A percentile compares a stretch with the other conserved stretches of the same genome.
These are phyloP conservation scores for Cyrtonyx montezumae DNA, from an alignment of 2,113 vertebrate genomes.

Conservation along the genomic window DNA sequence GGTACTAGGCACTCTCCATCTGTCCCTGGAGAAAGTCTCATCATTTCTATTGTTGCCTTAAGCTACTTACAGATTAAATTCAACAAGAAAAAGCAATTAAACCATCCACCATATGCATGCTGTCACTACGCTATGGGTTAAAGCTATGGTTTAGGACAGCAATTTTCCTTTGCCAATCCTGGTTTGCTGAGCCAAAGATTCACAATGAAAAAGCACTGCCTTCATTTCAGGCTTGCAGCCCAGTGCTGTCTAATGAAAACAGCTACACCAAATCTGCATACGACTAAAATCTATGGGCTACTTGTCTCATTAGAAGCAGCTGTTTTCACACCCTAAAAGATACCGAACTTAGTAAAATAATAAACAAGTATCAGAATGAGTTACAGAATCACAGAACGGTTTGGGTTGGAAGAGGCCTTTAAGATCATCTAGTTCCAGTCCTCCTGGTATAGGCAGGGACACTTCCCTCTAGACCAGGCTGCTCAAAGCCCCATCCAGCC, in stretches of 20 bases:
- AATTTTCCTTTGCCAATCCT: background rate
- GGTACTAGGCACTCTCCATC: background rate
- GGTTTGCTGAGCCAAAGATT: background rate
- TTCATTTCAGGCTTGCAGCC: background rate
- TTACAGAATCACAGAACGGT: too few species aligned
- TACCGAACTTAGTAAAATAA: background rate
- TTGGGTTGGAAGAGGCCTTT: too few species aligned
- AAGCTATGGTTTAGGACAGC: background rate
- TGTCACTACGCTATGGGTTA: background rate
- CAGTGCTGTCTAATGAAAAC: background rate
- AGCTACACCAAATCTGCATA: background rate
- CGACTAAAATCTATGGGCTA: background rate
- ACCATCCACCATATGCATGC: background rate
- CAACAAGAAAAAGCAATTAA: background rate
- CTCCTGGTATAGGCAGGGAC: too few species aligned
- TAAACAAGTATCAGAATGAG: background rate
- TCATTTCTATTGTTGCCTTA: background rate
- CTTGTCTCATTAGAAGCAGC: background rate
- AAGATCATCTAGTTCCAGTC: too few species aligned
- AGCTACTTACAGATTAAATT: slow-evolving; percentile 26
- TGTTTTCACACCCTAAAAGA: background rate
- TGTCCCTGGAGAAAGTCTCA: background rate
- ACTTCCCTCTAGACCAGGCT: too few species aligned
- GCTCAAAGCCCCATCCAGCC: too few species aligned
- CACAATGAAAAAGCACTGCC: background rate